These are phyloP conservation scores for Xestia xanthographa DNA, from an alignment of 2,888 invertebrate species.

Conservation along the genomic window DNA sequence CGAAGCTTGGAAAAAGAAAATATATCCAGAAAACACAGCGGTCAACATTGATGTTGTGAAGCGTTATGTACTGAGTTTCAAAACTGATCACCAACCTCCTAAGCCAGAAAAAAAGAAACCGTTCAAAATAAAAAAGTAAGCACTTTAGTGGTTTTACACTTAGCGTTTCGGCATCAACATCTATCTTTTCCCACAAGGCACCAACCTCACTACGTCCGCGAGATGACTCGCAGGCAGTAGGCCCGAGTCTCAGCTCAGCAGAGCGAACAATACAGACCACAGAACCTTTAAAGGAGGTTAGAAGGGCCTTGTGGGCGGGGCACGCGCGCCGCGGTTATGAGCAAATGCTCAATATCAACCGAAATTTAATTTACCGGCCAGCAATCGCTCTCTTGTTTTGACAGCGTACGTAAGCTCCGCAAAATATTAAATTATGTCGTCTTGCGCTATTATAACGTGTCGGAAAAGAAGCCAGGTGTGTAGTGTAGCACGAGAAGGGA, in stretches of 20 bases:
- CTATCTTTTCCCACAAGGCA: neutral
- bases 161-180: neutral
- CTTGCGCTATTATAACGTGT: too few relatives aligned
- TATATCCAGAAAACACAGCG: constrained; percentile 87
- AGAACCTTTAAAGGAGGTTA: too few relatives aligned
- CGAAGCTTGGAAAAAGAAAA: constrained; percentile 88
- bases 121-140: constrained; percentile 87
- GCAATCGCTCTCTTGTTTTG: too few relatives aligned
- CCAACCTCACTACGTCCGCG: neutral
- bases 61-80: constrained; percentile 86
- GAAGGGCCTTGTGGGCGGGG: too few relatives aligned
- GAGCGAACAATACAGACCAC: neutral
- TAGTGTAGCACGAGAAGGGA: too few relatives aligned
- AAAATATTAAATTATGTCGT: too few relatives aligned
- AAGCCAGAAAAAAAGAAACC: constrained; percentile 87
- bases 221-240: neutral
- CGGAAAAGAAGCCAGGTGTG: too few relatives aligned
- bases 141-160: neutral
- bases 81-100: constrained; percentile 82
- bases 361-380: too few relatives aligned
- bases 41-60: constrained; percentile 86
- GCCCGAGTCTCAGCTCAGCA: neutral
- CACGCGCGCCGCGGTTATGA: too few relatives aligned
- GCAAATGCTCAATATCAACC: too few relatives aligned
- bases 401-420: too few relatives aligned